Evolutionary conservation across 1,140 invertebrate species (phyloP), one percentile per base, ranked within the genome.

Genomic region (Samia ricini): DNA sequence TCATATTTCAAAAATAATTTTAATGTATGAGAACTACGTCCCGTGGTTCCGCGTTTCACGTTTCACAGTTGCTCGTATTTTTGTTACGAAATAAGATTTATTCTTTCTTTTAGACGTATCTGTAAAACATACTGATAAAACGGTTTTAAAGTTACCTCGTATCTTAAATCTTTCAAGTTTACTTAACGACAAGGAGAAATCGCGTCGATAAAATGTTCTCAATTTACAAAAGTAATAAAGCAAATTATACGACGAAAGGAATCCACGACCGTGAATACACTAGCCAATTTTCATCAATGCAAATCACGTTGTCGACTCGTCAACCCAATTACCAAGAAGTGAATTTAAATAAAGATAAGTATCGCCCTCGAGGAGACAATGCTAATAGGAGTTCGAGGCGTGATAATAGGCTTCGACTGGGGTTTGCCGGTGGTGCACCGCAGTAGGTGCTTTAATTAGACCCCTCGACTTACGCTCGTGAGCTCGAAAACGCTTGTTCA

Each of bases 331-430:
- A 88, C 85, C 79, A 89, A 87, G 87, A 87, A 89, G 87, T 89
- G 85, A 89, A 88, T 89, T 89, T 89, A 89, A 89, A 89, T 89
- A 89, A 89, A 89, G 87, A 89, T 89, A 88, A 89, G 87, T 89
- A 87, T 89, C 87, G 85, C 85, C 83, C 85, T 89, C 80, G 79
- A 85, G 81, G 81, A 89, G 87, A 89, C 87, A 88, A 88, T 88
- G 87, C 87, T 88, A 87, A 88, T 87, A 85, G 85, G 81, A 79
- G 81, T 76, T 72, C 81, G 85, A 84, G 81, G 84, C 83, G 83
- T 75, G 83, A 82, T 89, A 88, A 89, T 88, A 79, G 87, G 83
- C 83, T 74, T 78, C 75, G 76, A 79, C 83, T 79, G 81, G 84
- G 79, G 74, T 63, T 64, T 74, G 67, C 63, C 74, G 66, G 66